These are phyloP conservation scores for Parnassius apollo DNA, from an alignment of 2,888 invertebrate genomes.

Conservation along the genomic window DNA sequence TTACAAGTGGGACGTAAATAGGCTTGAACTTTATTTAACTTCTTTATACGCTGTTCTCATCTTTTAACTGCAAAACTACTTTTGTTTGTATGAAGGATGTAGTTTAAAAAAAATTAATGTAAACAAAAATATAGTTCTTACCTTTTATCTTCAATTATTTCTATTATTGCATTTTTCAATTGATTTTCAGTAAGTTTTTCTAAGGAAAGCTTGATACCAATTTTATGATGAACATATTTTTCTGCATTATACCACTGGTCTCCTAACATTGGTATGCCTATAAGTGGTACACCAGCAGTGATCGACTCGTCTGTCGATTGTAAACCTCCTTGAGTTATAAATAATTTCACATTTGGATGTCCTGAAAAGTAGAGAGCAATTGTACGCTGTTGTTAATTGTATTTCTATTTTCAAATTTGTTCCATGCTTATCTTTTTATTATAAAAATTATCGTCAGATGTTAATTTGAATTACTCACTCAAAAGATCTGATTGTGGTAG, in stretches of 20 bases:
- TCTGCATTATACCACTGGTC: constrained; percentile 53
- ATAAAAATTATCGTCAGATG: not conserved
- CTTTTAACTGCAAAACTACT: too few relatives aligned
- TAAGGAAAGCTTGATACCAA: constrained; percentile 41
- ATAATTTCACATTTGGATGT: constrained; percentile 46
- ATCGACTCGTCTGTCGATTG: too few relatives aligned
- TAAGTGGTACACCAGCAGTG: constrained; percentile 35
- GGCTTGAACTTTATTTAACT: too few relatives aligned
- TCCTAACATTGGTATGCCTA: constrained; percentile 51
- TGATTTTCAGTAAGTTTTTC: constrained; percentile 35
- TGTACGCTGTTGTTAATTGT: too few relatives aligned
- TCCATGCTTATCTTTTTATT: too few relatives aligned
- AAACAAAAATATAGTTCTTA: constrained; percentile 3
- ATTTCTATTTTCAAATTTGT: too few relatives aligned
- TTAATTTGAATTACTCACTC: constrained; percentile 25
- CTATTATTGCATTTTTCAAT: constrained; percentile 34
- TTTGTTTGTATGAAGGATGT: too few relatives aligned
- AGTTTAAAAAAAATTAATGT: too few relatives aligned
- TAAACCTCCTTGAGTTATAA: too few relatives aligned
- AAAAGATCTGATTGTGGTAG: too few relatives aligned
- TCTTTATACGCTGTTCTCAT: too few relatives aligned
- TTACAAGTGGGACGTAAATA: too few relatives aligned
- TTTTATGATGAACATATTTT: constrained; percentile 35
- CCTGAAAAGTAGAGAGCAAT: constrained; percentile 29
- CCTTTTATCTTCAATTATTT: constrained; percentile 29